These are phyloP conservation scores for Chymomyza procnemis DNA, from an alignment of 2,888 invertebrate species.

Conservation along the genomic window DNA sequence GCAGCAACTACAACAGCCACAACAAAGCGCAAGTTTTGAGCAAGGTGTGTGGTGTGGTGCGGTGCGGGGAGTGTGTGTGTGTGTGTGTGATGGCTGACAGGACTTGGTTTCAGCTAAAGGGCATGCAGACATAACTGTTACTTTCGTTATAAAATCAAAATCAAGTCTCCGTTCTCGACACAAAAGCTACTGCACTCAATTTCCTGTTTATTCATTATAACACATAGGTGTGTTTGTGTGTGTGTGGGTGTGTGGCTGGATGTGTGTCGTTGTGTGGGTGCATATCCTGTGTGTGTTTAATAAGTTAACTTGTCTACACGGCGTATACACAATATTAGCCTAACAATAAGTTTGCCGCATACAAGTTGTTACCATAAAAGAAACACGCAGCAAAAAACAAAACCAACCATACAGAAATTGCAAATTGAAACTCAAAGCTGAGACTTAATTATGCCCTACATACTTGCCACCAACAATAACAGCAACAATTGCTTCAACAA, in stretches of 20 bases:
- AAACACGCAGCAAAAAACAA: background rate
- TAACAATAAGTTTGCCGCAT: background rate
- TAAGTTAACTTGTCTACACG: background rate
- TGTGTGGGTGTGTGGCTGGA: background rate
- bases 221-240: background rate
- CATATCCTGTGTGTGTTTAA: background rate
- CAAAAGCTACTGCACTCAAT: background rate
- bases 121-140: background rate
- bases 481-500: slow-evolving; percentile 5
- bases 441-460: slow-evolving; percentile 41
- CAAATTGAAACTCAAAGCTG: slow-evolving; percentile 25
- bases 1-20: slow-evolving; percentile 18
- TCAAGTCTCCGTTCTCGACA: background rate
- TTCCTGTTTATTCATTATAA: background rate
- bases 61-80: background rate
- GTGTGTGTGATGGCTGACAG: no score
- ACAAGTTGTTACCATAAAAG: no score
- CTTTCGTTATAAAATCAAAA: background rate
- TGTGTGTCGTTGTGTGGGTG: background rate
- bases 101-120: background rate
- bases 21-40: slow-evolving; percentile 1
- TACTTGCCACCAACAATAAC: slow-evolving; percentile 9
- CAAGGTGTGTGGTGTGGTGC: background rate
- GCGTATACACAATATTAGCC: background rate
- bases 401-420: slow-evolving; percentile 40